Base-by-base conservation (phyloP, 2,113 vertebrate genomes). In the Podilymbus podiceps region DNA sequence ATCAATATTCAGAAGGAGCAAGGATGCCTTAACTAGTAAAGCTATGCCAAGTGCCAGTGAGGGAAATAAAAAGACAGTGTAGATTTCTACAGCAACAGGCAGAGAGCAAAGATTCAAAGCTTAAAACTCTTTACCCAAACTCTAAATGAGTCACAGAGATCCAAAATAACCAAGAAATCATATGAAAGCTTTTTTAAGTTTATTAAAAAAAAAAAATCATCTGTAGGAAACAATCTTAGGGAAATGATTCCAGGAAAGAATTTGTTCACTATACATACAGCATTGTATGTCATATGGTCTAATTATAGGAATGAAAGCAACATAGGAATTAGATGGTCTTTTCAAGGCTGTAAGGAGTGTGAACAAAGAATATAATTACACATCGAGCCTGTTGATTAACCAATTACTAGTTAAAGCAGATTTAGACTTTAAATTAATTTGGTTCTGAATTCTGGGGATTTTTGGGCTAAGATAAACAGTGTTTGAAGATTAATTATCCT, bases 371-470 rank as follows among this genome's bases (percentile, higher is more conserved):
- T 97, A 97, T 98, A 98, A 98, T 98, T 98, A 97, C 95, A 96
- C 90, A 97, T 97, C 52, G 67, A 98, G 97, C 63, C 96, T 6
- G 80, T 97, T 98, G 98, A 98, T 98, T 98, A 98, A 98, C 98
- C 98, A 98, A 98, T 98, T 98, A 98, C 97, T 98, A 98, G 97
- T 98, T 98, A 98, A 98, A 98, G 97, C 96, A 98, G 97, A 98
- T 98, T 97, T 98, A 98, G 97, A 98, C 95, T 98, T 97, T 97
- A 98, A 98, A 98, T 98, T 98, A 98, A 98, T 98, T 98, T 98
- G 95, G 89, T 94, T 97, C 97, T 98, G 97, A 97, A 97, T 98
- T 98, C 96, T 96, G 95, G 90, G 97, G 97, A 97, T 96, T 98
- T 98, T 62, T 28, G 80, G 93, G 96, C 91, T 84, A 96, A 98